phyloP scores from a whole-genome alignment of 2,113 vertebrate genomes.

The Pogona vitticeps region DNA sequence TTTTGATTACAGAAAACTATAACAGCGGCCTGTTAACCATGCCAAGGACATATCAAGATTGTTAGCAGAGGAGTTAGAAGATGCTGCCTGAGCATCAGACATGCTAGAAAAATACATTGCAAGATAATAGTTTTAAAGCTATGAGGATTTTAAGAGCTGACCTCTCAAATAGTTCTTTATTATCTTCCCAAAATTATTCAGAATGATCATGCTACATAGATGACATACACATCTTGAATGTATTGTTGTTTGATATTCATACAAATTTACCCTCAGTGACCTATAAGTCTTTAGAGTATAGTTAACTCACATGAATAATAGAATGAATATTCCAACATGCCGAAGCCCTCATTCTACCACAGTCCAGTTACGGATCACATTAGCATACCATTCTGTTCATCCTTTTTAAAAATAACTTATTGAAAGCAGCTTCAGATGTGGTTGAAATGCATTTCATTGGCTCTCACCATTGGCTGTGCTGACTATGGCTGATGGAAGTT shows the following conservation, averaged over 20 bases:
- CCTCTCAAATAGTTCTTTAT: neutral
- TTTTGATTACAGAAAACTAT: conserved; percentile 10
- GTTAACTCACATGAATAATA: neutral
- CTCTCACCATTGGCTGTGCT: neutral
- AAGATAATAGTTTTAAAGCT: neutral
- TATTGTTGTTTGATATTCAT: neutral
- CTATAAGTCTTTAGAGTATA: neutral
- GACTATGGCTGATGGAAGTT: neutral
- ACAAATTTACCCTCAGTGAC: neutral
- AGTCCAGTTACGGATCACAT: neutral
- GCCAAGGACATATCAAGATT: neutral
- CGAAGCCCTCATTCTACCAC: neutral
- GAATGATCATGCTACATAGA: neutral
- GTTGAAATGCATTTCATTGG: neutral
- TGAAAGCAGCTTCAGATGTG: neutral
- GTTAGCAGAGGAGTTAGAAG: neutral
- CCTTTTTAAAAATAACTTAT: neutral
- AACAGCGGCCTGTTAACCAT: neutral
- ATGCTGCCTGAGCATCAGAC: neutral
- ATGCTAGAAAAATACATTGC: neutral
- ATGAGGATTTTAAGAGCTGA: neutral
- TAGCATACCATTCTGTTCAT: neutral
- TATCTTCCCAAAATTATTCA: neutral
- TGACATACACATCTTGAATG: neutral
- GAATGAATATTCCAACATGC: no score